Evolutionary conservation across 2,888 invertebrate species (phyloP), one percentile per base, ranked within the genome.

Genomic region (Helleia helle): DNA sequence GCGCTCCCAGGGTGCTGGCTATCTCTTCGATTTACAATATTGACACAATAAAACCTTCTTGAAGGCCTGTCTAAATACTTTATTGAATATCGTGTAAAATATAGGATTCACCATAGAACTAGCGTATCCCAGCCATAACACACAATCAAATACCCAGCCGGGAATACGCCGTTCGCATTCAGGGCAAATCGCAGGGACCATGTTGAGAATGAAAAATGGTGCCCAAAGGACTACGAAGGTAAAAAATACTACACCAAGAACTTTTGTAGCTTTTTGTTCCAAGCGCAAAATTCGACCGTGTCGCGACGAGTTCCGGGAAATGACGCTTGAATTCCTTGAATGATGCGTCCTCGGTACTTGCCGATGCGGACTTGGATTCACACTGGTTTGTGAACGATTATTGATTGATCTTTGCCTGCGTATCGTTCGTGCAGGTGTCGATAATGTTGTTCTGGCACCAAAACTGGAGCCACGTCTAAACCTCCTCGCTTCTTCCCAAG

Each of bases 211-310:
- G 71, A 97, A 97, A 77, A 97, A 97, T 7, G 97, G 97, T n/a
- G 96, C 93, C 96, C 97, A 97, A 25, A 96, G 88, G 31, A 96
- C 91, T 17, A 96, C 96, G 67, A 97, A 97, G 0, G 95, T 95
- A 72, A 95, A 95, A 80, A 97, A 97, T 1, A 97, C 96, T 1
- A 97, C 94, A 2, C 96, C 96, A 12, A 97, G 80, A 3, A 97
- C 97, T 80, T 97, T 96, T 7, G 97, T 97, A 0, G 98, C 98
- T 71, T 97, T 97, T 66, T 97, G 97, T 68, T 98, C 97, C 39
- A 96, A 87, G 3, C 94, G 88, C 40, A 97, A 89, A 58, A 93
- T 94, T 43, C 94, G 86, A 0, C 94, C 94, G 60, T 94, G 94
- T 0, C 94, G 87, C 0, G 93, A 93, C 0, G 93, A 93, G 59